These are phyloP conservation scores for Bubo bubo DNA, from an alignment of 2,113 vertebrate genomes.

Conservation along the genomic window DNA sequence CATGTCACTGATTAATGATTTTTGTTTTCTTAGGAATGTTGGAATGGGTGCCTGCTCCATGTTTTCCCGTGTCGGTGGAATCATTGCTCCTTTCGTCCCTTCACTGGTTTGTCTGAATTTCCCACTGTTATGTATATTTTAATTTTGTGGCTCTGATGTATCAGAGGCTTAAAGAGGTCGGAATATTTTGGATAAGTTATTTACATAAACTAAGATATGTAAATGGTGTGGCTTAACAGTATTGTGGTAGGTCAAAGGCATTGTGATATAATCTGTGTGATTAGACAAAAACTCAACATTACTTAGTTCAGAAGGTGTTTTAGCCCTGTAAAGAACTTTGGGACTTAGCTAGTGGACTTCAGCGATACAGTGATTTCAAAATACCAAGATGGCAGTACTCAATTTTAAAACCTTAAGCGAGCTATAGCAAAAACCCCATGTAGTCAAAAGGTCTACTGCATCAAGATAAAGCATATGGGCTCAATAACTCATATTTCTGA, in stretches of 20 bases:
- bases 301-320: not conserved
- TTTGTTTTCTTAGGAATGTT: conserved; percentile 71
- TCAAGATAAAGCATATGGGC: not conserved
- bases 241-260: not conserved
- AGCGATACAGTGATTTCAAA: not conserved
- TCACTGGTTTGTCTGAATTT: conserved; percentile 78
- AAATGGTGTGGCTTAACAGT: not conserved
- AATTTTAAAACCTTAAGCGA: not conserved
- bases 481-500: not conserved
- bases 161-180: not conserved
- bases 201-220: not conserved
- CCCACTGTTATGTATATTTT: not conserved
- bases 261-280: not conserved
- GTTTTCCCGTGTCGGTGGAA: conserved; percentile 83
- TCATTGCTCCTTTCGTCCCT: conserved; percentile 83
- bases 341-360: not conserved
- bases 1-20: not conserved
- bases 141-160: not conserved
- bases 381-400: not conserved
- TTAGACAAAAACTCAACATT: not conserved
- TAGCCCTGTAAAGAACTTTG: not conserved
- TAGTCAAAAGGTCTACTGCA: not conserved
- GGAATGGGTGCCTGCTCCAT: conserved; percentile 84
- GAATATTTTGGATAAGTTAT: not conserved
- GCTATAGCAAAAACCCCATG: not conserved